phyloP scores from a whole-genome alignment of 2,113 vertebrate species.

The Sorex fumeus region DNA sequence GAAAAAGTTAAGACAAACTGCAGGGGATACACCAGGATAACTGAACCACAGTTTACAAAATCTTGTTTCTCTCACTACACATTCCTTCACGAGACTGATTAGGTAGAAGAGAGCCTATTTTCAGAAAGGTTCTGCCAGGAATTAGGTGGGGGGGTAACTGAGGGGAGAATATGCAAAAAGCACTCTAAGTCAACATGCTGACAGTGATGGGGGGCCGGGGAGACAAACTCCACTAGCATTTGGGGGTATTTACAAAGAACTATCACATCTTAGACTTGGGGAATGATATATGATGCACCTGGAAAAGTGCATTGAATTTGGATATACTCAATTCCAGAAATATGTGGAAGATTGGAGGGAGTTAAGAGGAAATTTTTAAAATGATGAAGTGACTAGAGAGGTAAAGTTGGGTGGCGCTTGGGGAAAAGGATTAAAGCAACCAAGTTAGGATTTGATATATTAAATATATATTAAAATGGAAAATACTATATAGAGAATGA shows the following conservation, averaged over 20 bases:
- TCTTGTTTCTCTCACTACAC: conserved; percentile 21
- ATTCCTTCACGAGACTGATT: conserved; percentile 27
- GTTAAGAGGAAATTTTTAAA: conserved; percentile 70
- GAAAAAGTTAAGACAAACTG: conserved; percentile 63
- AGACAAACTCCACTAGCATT: conserved; percentile 23
- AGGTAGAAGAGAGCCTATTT: conserved; percentile 31
- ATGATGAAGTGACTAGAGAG: conserved; percentile 77
- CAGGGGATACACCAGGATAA: neutral
- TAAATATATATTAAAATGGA: conserved; percentile 65
- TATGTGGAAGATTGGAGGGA: conserved; percentile 76
- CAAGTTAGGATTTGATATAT: conserved; percentile 66
- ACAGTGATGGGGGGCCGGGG: conserved; percentile 52
- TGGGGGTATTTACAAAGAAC: conserved; percentile 61
- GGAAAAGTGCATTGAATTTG: conserved; percentile 75
- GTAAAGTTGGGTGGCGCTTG: conserved; percentile 27
- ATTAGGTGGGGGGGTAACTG: conserved; percentile 29
- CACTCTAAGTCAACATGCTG: conserved; percentile 59
- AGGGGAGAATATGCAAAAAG: conserved; percentile 10
- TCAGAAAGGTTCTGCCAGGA: conserved; percentile 55
- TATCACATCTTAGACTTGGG: conserved; percentile 63
- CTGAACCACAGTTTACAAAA: neutral
- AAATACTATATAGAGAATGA: conserved; percentile 55
- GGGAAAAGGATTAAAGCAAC: conserved; percentile 77
- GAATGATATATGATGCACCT: conserved; percentile 79
- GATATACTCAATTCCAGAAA: conserved; percentile 80